These are phyloP conservation scores for Campoletis sonorensis DNA, from an alignment of 1,140 invertebrate genomes.

Conservation along the genomic window DNA sequence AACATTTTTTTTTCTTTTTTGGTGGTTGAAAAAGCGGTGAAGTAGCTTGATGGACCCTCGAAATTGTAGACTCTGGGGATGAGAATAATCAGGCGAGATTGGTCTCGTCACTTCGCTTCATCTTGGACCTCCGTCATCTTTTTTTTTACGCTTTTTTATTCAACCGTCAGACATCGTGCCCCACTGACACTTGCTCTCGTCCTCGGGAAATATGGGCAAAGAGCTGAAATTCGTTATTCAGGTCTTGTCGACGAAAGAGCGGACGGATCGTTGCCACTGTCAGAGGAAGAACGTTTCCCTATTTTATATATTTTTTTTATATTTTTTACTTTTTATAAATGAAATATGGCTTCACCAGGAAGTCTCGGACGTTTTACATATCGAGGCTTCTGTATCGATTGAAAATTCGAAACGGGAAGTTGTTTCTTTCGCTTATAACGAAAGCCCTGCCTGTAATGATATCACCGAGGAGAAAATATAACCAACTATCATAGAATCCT, in stretches of 20 bases:
- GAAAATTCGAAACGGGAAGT: not conserved
- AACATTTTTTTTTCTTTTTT: no score
- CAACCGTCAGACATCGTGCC: not conserved
- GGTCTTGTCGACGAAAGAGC: not conserved
- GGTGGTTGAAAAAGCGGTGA: no score
- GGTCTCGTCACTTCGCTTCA: conserved; percentile 14
- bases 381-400: not conserved
- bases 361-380: not conserved
- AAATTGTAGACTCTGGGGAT: not conserved
- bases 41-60: no score
- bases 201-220: not conserved
- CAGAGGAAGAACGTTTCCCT: not conserved
- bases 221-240: conserved; percentile 4
- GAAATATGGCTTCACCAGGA: not conserved
- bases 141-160: not conserved
- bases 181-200: conserved; percentile 1
- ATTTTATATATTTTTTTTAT: not conserved
- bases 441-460: not conserved
- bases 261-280: not conserved
- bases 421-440: not conserved
- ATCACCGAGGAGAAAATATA: not conserved
- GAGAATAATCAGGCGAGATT: conserved; percentile 11
- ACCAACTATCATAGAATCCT: not conserved
- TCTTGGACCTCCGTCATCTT: not conserved
- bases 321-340: no score